Evolutionary conservation across 2,888 invertebrate genomes (phyloP), one percentile per base, ranked within the genome.

Genomic region (Quadroppia sp.): DNA sequence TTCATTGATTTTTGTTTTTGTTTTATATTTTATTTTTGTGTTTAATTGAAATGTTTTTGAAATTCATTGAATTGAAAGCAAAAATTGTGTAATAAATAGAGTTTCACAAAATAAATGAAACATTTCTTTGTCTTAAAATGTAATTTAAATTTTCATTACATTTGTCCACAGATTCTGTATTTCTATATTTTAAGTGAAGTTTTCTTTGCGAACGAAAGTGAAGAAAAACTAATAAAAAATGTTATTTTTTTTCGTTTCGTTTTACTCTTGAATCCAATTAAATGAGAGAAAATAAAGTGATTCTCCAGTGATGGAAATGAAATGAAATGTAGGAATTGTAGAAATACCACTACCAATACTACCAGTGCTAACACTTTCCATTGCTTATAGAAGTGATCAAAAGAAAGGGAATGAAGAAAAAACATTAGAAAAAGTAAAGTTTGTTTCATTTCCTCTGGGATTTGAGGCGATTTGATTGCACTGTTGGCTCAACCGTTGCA

Each of bases 361-460:
- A 30, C 59, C 32, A 59, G 30, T 40, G 23, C 64, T 64, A 64
- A n/a, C 36, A 61, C 61, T 67, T 25, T 11, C n/a, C 13, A 30
- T 30, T 59, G 7, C 25, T 25, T 59, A 1, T 2, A 69, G 20
- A 45, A 42, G 69, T 42, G 69, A 69, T 40, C 23, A 13, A 40
- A 45, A 28, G 45, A 69, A 69, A 28, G 69, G 42, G 23, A 69
- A 45, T 23, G 64, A 23, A 40, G 36, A 32, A 13, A 36, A 40
- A 40, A 64, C 32, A 40, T 56, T 56, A 56, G 56, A 64, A 64
- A 64, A 71, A 61, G 42, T 32, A 72, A 72, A 72, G 61, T 72
- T 72, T 45, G n/a, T 72, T 36, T 59, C 53, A 72, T 72, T 72
- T 72, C 72, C 72, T 72, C n/a, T 45, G 72, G 72, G 72, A 72